Evolutionary conservation across 2,113 vertebrate genomes (phyloP).

Genomic region (Heterocephalus glaber): DNA sequence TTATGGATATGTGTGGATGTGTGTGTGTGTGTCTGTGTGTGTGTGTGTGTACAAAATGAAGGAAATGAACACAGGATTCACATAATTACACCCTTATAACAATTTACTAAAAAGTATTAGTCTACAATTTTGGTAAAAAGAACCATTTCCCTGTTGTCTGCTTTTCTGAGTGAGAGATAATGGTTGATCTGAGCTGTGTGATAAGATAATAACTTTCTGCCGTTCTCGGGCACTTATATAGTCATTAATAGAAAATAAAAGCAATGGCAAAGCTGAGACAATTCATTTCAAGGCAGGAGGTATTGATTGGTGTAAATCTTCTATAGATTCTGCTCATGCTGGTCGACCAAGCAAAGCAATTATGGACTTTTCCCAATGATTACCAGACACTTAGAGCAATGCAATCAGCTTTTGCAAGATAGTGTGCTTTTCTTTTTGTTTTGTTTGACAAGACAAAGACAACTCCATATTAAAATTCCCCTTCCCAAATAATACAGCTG

Average conservation of each 20-base stretch:
- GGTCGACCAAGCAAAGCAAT: background rate
- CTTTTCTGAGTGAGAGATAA: slow-evolving; percentile 51
- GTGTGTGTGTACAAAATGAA: background rate
- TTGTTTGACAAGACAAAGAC: slow-evolving; percentile 45
- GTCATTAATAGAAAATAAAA: slow-evolving; percentile 69
- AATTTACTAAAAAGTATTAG: slow-evolving; percentile 52
- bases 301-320: slow-evolving; percentile 49
- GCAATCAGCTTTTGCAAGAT: background rate
- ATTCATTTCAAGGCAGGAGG: slow-evolving; percentile 66
- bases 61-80: background rate
- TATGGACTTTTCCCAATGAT: slow-evolving; percentile 29
- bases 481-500: background rate
- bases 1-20: background rate
- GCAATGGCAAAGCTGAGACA: slow-evolving; percentile 43
- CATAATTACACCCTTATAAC: slow-evolving; percentile 45
- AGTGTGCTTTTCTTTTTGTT: background rate
- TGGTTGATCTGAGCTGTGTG: slow-evolving; percentile 60
- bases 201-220: slow-evolving; percentile 64
- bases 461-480: slow-evolving; percentile 3
- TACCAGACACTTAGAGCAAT: background rate
- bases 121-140: slow-evolving; percentile 64
- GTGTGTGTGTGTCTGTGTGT: background rate
- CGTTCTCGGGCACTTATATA: slow-evolving; percentile 35
- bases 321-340: slow-evolving; percentile 36
- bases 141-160: slow-evolving; percentile 43